phyloP scores from a whole-genome alignment of 2,888 invertebrate species.

The Urechis unicinctus region DNA sequence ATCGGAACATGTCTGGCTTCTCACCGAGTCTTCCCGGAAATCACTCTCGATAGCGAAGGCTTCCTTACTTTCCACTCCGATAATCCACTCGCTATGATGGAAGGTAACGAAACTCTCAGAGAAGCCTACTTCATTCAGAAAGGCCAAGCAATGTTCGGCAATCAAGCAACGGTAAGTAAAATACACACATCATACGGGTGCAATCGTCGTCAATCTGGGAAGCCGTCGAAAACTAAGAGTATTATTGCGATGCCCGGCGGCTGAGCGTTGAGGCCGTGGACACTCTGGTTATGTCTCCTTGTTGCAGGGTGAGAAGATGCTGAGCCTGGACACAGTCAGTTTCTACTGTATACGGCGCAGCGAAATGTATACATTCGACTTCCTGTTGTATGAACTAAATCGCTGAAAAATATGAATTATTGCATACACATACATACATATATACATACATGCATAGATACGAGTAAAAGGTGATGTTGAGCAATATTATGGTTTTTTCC shows the following conservation, averaged over 20 bases:
- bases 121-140: neutral
- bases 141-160: neutral
- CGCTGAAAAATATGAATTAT: too few species aligned
- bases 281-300: neutral
- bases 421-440: too few species aligned
- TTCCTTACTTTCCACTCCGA: slow-evolving; percentile 2
- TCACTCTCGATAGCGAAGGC: neutral
- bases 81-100: neutral
- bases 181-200: too few species aligned
- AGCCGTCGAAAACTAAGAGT: too few species aligned
- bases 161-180: neutral
- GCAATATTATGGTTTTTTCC: too few species aligned
- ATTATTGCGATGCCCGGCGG: too few species aligned
- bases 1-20: slow-evolving; percentile 2
- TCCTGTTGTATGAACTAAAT: slow-evolving; percentile 1
- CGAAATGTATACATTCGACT: slow-evolving; percentile 3
- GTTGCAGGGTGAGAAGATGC: neutral
- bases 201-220: too few species aligned
- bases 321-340: neutral
- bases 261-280: too few species aligned
- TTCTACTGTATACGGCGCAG: neutral
- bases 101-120: neutral
- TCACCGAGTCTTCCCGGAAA: slow-evolving; percentile 2
- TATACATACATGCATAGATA: too few species aligned
- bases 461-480: too few species aligned